Conservation (phyloP, 2,113 vertebrate genomes). For the Platysternon megacephalum region DNA sequence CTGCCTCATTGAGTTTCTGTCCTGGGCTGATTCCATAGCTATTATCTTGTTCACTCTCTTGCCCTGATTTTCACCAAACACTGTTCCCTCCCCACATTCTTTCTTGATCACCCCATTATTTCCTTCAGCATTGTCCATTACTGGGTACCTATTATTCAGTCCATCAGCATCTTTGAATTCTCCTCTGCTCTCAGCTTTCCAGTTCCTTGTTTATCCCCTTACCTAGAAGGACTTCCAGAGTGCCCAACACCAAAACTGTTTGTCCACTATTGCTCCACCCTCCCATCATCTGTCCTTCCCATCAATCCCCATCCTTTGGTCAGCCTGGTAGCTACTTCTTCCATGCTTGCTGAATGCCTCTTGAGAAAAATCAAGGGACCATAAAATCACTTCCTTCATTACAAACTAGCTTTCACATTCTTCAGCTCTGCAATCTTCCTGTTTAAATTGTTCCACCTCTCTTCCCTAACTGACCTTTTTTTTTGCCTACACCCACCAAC, state of each 20-base stretch:
- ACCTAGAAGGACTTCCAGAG: background rate
- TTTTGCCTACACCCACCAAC: accelerated
- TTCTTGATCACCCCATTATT: background rate
- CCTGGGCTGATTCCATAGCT: background rate
- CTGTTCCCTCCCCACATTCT: too few relatives aligned
- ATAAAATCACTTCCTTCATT: background rate
- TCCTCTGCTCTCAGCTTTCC: background rate
- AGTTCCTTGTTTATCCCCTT: background rate
- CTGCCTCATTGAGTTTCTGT: background rate
- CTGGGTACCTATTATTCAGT: too few relatives aligned
- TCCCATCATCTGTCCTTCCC: too few relatives aligned
- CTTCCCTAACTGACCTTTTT: background rate
- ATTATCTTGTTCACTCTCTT: background rate
- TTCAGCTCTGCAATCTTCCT: background rate
- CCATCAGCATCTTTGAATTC: background rate
- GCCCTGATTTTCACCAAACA: too few relatives aligned
- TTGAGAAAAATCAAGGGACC: too few relatives aligned
- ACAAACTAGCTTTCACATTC: background rate
- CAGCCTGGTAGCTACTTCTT: too few relatives aligned
- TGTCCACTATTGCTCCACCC: background rate
- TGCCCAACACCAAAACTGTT: background rate
- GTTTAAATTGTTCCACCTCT: background rate
- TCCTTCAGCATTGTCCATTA: background rate
- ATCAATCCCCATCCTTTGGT: too few relatives aligned
- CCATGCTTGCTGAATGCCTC: too few relatives aligned